Conservation (phyloP, 2,888 invertebrate species). For the Helleia helle region DNA sequence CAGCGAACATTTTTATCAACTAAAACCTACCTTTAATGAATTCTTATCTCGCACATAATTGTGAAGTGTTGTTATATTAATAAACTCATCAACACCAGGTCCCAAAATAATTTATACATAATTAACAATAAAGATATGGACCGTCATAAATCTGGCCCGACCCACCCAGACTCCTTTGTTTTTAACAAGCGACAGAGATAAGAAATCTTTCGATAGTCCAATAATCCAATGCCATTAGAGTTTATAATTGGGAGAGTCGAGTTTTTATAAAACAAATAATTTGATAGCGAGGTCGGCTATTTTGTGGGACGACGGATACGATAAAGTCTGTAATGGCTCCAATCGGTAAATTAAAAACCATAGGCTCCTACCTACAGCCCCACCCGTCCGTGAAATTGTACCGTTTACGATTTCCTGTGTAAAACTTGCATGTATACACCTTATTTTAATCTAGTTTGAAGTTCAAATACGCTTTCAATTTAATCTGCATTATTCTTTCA, state of each 20-base stretch:
- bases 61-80: constrained; percentile 3
- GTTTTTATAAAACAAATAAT: background rate
- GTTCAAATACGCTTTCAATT: background rate
- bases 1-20: too few species aligned
- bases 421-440: constrained; percentile 4
- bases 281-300: constrained; percentile 17
- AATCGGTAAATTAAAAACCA: constrained; percentile 54
- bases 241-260: background rate
- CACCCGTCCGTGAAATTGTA: constrained; percentile 8
- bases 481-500: too few species aligned
- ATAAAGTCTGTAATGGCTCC: constrained; percentile 48
- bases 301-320: constrained; percentile 38
- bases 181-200: constrained; percentile 33
- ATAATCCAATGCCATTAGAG: background rate
- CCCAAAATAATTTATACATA: constrained; percentile 13
- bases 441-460: too few species aligned
- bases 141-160: constrained; percentile 21
- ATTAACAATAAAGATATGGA: constrained; percentile 19
- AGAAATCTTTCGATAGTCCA: constrained; percentile 30
- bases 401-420: constrained; percentile 6
- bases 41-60: background rate
- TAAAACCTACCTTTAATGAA: too few species aligned
- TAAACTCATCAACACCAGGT: background rate
- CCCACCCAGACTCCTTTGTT: constrained; percentile 39
- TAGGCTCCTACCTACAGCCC: background rate